Base-by-base conservation (phyloP, 2,797 vertebrate genomes). In the Prionace glauca region DNA sequence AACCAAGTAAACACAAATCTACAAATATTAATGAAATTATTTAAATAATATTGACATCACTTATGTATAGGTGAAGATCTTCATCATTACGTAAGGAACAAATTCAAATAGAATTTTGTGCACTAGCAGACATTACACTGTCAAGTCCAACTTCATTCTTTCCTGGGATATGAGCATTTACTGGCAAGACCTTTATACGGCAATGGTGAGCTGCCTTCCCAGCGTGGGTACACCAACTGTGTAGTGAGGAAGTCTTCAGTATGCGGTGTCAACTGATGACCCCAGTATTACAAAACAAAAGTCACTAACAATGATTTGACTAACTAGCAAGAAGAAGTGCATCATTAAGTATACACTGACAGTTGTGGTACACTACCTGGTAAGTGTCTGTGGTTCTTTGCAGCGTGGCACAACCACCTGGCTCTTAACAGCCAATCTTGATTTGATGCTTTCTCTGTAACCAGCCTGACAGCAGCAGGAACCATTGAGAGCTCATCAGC, bases 371-470 rank as follows among this genome's bases (percentile, higher is more conserved):
- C 97, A 97, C 96, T 96, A 98, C 98, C 98, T 96, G 97, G 97
- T 18, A 95, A 96, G 72, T 97, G 97, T 32, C 97, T 97, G 95
- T 98, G 95, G 95, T 96, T 97, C 97, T 98, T 99, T 60, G 97
- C 97, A 95, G 99, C 97, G 96, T 98, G 98, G 32, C 98, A 98
- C 72, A 99, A 98, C 98, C 99, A 99, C 96, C 98, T 98, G 96
- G 98, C 98, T 96, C 99, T 98, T 45, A 99, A 97, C 95, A 98
- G 97, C 99, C 99, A 99, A 96, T 99, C 99, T 26, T 98, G 98
- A 94, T 99, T 99, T 32, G 98, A 98, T 10, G 99, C 98, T 96
- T 98, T 98, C 97, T 98, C 98, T n/a, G 97, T 98, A 96, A 99
- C 97, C 95, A 99, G 97, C 87, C 98, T 98, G 90, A 99, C 98